Evolutionary conservation across 1,140 invertebrate species (phyloP).

Genomic region (Melitaea cinxia): DNA sequence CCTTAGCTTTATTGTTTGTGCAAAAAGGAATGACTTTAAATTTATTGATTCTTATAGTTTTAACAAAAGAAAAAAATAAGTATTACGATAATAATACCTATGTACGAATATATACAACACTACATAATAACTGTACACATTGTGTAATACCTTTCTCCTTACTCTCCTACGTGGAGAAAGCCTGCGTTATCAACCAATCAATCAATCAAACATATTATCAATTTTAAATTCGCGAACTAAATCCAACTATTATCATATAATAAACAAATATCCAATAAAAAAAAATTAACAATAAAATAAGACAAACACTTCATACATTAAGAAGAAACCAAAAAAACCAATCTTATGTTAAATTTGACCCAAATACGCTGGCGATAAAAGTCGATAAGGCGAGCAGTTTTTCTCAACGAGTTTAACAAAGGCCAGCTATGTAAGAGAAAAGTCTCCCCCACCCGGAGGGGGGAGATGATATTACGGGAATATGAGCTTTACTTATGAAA

Average conservation of each 20-base stretch:
- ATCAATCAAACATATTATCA: too few species aligned
- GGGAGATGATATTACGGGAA: constrained; percentile 29
- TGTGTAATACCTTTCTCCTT: too few species aligned
- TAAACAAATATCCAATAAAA: neutral
- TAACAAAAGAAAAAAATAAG: too few species aligned
- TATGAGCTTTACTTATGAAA: constrained; percentile 33
- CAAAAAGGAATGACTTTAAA: too few species aligned
- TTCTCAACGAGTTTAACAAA: constrained; percentile 36
- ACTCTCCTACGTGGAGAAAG: too few species aligned
- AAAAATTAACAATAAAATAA: neutral
- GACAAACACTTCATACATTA: neutral
- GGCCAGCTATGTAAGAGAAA: constrained; percentile 29
- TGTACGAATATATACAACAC: too few species aligned
- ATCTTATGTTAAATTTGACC: constrained; percentile 26
- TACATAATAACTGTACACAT: too few species aligned
- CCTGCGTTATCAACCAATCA: too few species aligned
- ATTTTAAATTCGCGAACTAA: too few species aligned
- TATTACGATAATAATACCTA: too few species aligned
- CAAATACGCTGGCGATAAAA: constrained; percentile 28
- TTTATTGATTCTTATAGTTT: too few species aligned
- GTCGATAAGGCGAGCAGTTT: constrained; percentile 35
- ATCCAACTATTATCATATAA: neutral
- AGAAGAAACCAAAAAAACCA: constrained; percentile 5
- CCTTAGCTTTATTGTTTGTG: too few species aligned
- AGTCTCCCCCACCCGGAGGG: constrained; percentile 9